Evolutionary conservation across 2,113 vertebrate species (phyloP).

Genomic region (Acanthochromis polyacanthus): DNA sequence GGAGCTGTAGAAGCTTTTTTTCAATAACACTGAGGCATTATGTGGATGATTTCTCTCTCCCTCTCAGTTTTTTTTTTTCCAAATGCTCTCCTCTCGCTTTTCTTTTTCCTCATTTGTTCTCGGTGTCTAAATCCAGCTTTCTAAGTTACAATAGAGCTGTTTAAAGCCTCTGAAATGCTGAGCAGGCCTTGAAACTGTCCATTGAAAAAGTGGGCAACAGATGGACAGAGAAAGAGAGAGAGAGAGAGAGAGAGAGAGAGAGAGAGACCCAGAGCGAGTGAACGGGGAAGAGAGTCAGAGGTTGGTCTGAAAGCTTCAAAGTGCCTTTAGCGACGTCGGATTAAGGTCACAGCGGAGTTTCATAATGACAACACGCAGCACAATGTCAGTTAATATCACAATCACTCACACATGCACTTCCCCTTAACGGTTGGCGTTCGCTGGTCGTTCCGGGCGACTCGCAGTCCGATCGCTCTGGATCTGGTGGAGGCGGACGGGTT

Average conservation of each 20-base stretch:
- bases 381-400: slow-evolving; percentile 68
- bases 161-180: slow-evolving; percentile 64
- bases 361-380: slow-evolving; percentile 64
- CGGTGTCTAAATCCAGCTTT: slow-evolving; percentile 64
- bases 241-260: slow-evolving; percentile 9
- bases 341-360: slow-evolving; percentile 75
- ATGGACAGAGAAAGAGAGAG: slow-evolving; percentile 44
- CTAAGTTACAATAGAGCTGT: slow-evolving; percentile 64
- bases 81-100: slow-evolving; percentile 7
- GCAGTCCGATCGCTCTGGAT: background rate
- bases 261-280: slow-evolving; percentile 31
- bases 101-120: slow-evolving; percentile 20
- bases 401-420: slow-evolving; percentile 31
- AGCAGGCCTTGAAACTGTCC: slow-evolving; percentile 62
- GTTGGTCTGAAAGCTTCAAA: slow-evolving; percentile 70
- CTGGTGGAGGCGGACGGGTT: background rate
- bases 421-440: slow-evolving; percentile 5
- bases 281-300: slow-evolving; percentile 30
- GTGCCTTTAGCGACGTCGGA: slow-evolving; percentile 66
- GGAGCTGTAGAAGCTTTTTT: slow-evolving; percentile 44
- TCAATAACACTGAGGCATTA: slow-evolving; percentile 45
- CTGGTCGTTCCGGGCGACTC: background rate
- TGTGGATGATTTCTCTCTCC: slow-evolving; percentile 49
- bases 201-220: slow-evolving; percentile 66
- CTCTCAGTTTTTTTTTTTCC: background rate